These are phyloP conservation scores for Magallana gigas DNA, from an alignment of 1,140 invertebrate genomes.

Conservation along the genomic window DNA sequence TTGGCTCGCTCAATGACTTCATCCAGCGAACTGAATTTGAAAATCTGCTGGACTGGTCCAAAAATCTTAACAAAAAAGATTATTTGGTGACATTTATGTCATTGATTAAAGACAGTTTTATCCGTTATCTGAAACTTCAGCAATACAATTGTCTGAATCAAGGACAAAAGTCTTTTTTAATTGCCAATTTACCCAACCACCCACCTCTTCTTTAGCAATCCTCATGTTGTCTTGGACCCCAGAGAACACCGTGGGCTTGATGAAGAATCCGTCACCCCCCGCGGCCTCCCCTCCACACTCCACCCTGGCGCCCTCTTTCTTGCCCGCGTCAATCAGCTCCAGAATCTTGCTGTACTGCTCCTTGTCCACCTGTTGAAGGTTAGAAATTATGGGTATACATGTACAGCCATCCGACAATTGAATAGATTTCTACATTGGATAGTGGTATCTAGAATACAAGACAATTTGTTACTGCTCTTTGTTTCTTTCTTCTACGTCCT, in stretches of 20 bases:
- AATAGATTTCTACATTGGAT: neutral
- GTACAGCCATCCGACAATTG: neutral
- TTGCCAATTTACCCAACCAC: too few relatives aligned
- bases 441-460: neutral
- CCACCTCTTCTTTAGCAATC: conserved; percentile 92
- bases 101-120: too few relatives aligned
- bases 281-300: conserved; percentile 88
- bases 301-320: conserved; percentile 92
- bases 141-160: too few relatives aligned
- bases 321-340: conserved; percentile 87
- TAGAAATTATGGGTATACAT: neutral
- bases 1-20: conserved; percentile 95
- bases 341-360: conserved; percentile 92
- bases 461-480: neutral
- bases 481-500: neutral
- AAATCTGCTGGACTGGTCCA: conserved; percentile 93
- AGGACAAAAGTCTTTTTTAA: too few relatives aligned
- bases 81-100: too few relatives aligned
- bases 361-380: conserved; percentile 84
- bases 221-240: conserved; percentile 95
- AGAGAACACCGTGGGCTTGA: conserved; percentile 97
- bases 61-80: conserved; percentile 86
- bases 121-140: too few relatives aligned
- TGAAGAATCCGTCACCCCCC: conserved; percentile 90
- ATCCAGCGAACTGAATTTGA: conserved; percentile 92